Evolutionary conservation across 2,888 invertebrate species (phyloP), one percentile per base, ranked within the genome.

Genomic region (Brenthis daphne): DNA sequence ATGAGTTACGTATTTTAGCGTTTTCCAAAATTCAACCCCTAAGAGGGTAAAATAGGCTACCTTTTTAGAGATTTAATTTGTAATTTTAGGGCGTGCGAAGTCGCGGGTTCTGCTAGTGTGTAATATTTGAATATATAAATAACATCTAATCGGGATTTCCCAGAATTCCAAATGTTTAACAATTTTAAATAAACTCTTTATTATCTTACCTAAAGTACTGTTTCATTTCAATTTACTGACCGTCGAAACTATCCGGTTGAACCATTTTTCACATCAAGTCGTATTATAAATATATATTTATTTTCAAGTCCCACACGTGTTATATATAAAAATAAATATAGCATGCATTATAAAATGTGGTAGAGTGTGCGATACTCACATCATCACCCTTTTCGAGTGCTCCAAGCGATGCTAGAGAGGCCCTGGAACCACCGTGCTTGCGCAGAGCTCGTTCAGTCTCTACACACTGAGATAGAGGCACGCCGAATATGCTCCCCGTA

Each of bases 381-480:
- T 93, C 93, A 76, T 93, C 93, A 58, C 85, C 90, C 77, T 91
- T 90, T 75, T 92, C 93, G 13, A 86, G 77, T 13, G 87, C 82
- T 72, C 95, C 95, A 61, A 97, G 93, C 37, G 96, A 96, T 60
- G 95, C 95, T 75, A 97, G 95, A 72, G 96, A 96, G 56, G 95
- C 94, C 70, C 96, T 93, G 67, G 96, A 96, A 37, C 95, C 95
- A 11, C 94, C 93, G 71, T 90, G 88, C 84, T 93, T 77, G 51
- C 91, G 79, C 60, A 92, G 75, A 84, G 90, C 87, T 82, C 93
- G 82, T 87, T 98, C 98, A 77, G 97, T 96, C 81, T 96, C 96
- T 77, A 98, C 94, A 83, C 98, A 98, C 82, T 96, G 96, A 65
- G 95, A 94, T 75, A 98, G 89, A 1, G 98, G 95, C 75, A 98